Evolutionary conservation across 2,113 vertebrate genomes (phyloP).

Genomic region (Zosterops lateralis): DNA sequence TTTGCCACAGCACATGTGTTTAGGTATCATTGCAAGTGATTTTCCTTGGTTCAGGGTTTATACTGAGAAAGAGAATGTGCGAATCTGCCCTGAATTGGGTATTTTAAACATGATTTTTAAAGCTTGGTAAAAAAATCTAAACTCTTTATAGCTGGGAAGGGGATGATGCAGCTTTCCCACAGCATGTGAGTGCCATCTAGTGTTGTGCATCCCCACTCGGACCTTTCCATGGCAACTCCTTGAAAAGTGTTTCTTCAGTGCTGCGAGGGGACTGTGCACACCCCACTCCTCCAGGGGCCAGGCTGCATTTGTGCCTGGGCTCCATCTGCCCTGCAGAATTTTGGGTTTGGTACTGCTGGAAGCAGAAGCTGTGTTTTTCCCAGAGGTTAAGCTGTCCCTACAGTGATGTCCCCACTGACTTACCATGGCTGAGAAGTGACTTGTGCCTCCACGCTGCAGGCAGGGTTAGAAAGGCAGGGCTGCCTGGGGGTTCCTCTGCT

Average conservation of each 20-base stretch:
- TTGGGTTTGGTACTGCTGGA: background rate
- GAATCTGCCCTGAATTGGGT: conserved; percentile 17
- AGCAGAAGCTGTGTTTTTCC: background rate
- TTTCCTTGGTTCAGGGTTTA: background rate
- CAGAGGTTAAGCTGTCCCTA: background rate
- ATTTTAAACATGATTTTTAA: conserved; percentile 14
- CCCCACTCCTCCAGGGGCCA: fast-evolving
- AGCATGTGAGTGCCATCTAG: conserved; percentile 72
- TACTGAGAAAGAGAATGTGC: background rate
- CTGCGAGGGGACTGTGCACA: background rate
- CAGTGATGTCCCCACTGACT: background rate
- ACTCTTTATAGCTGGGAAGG: background rate
- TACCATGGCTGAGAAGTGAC: background rate
- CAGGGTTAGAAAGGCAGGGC: background rate
- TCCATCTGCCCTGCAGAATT: background rate
- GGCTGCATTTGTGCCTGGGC: background rate
- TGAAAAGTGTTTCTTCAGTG: background rate
- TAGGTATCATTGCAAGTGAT: background rate
- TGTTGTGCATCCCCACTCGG: background rate
- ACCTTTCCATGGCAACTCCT: background rate
- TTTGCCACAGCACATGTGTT: background rate
- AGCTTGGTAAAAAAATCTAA: background rate
- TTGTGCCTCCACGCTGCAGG: background rate
- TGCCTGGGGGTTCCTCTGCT: background rate
- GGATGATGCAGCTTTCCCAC: background rate